Conservation (phyloP, 2,888 invertebrate species). For the Epistrophe eligans region DNA sequence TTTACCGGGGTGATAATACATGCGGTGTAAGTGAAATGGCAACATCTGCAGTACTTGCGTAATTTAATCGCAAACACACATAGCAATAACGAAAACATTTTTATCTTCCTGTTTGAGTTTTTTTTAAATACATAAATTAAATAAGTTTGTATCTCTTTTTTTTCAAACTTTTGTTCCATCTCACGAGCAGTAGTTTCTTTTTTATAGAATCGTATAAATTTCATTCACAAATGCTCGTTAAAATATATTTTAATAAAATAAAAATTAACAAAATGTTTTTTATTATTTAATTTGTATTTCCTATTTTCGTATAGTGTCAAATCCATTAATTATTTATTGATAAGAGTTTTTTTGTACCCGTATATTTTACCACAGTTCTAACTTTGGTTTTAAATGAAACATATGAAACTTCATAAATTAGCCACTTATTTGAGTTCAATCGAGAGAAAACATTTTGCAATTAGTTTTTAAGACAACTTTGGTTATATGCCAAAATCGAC, state of each 20-base stretch:
- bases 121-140: neutral
- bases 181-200: neutral
- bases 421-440: too few relatives aligned
- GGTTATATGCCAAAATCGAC: too few relatives aligned
- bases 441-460: too few relatives aligned
- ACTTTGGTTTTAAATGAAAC: too few relatives aligned
- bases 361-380: too few relatives aligned
- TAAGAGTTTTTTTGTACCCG: too few relatives aligned
- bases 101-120: neutral
- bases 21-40: slow-evolving; percentile 96
- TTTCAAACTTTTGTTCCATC: neutral
- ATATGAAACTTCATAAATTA: too few relatives aligned
- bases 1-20: slow-evolving; percentile 97
- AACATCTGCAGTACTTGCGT: slow-evolving; percentile 89
- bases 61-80: slow-evolving; percentile 12
- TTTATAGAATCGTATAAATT: slow-evolving; percentile 15
- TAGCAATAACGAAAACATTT: neutral
- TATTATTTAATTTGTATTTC: too few relatives aligned
- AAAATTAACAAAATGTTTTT: neutral
- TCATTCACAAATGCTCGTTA: neutral
- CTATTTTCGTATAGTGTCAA: too few relatives aligned
- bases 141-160: neutral
- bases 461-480: too few relatives aligned
- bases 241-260: neutral
- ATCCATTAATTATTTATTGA: too few relatives aligned